These are phyloP conservation scores for Temnothorax rugatulus DNA, from an alignment of 2,888 invertebrate species.

Conservation along the genomic window DNA sequence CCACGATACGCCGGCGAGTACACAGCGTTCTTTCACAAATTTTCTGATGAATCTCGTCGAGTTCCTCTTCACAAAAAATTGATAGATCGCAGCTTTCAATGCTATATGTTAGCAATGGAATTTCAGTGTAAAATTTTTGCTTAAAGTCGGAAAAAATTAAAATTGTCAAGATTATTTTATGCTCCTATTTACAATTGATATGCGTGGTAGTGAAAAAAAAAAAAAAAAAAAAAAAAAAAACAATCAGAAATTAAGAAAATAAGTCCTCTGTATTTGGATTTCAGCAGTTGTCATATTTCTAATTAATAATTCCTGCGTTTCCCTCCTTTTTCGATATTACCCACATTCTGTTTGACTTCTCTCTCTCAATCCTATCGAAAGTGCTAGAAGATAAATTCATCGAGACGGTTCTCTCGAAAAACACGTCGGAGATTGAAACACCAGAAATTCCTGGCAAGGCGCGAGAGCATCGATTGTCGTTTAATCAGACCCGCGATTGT, in stretches of 20 bases:
- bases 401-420: not conserved
- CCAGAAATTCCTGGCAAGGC: slow-evolving; percentile 33
- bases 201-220: not conserved
- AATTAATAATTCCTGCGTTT: not conserved
- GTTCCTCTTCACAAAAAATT: not conserved
- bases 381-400: slow-evolving; percentile 2
- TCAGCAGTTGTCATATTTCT: not conserved
- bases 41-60: slow-evolving; percentile 12
- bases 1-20: slow-evolving; percentile 32
- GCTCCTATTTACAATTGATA: not conserved
- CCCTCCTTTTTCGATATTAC: not conserved
- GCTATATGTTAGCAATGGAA: not conserved
- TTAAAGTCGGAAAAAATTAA: not conserved
- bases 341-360: not conserved
- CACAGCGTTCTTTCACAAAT: slow-evolving; percentile 25
- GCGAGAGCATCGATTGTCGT: slow-evolving; percentile 40
- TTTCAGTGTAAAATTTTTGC: not conserved
- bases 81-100: not conserved
- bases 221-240: not conserved
- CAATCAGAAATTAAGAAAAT: not conserved
- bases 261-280: not conserved
- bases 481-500: slow-evolving; percentile 53
- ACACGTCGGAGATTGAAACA: slow-evolving; percentile 32
- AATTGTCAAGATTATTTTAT: not conserved
- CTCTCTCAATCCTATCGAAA: not conserved